A percentile compares a stretch with the other conserved stretches of the same genome.
Conservation (phyloP, 1,140 invertebrate genomes). For the Mya arenaria region DNA sequence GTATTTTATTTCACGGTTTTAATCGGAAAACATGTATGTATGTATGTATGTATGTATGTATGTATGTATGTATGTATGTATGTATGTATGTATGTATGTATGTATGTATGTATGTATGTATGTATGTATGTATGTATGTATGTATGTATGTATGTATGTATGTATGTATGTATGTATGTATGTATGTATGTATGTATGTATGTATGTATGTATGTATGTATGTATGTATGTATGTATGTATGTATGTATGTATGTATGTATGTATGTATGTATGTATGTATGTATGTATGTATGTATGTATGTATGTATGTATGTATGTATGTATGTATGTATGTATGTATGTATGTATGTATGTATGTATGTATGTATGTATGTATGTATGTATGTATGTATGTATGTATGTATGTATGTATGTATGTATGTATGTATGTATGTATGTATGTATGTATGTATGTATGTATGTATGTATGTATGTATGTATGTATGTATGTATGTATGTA, state of each 20-base stretch:
- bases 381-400: not conserved
- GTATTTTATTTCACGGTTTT: no score
- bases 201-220: constrained; percentile 51
- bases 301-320: not conserved
- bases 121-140: constrained; percentile 54
- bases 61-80: constrained; percentile 54
- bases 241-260: constrained; percentile 30
- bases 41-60: constrained; percentile 55
- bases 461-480: not conserved
- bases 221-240: constrained; percentile 49
- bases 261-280: not conserved
- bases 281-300: not conserved
- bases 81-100: constrained; percentile 51
- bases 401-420: not conserved
- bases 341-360: not conserved
- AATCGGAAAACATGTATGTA: constrained; percentile 48
- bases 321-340: not conserved
- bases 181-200: constrained; percentile 54
- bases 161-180: constrained; percentile 52
- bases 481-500: not conserved
- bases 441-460: not conserved
- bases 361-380: not conserved
- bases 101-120: constrained; percentile 56
- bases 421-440: not conserved
- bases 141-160: constrained; percentile 53